Percentiles rank a stretch among this genome's conserved stretches.
Conservation (phyloP, 2,113 vertebrate genomes). For the Speoplatyrhinus poulsoni region DNA sequence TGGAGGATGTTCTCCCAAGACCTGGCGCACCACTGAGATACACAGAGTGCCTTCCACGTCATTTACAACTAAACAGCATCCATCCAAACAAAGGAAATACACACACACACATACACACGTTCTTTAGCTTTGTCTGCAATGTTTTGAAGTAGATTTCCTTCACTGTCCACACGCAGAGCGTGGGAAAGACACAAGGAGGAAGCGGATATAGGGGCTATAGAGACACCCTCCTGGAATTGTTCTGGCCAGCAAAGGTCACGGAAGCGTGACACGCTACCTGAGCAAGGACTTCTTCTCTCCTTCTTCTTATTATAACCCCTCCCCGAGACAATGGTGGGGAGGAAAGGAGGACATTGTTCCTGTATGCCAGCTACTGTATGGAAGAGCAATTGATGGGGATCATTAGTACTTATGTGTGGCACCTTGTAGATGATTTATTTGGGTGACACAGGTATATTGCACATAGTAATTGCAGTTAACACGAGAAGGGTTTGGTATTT, state of each 20-base stretch:
- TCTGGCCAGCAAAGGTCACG: conserved; percentile 76
- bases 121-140: conserved; percentile 68
- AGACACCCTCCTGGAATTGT: conserved; percentile 79
- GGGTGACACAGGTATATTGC: no score
- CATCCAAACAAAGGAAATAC: conserved; percentile 76
- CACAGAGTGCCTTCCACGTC: conserved; percentile 50
- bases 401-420: not conserved
- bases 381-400: conserved; percentile 47
- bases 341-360: conserved; percentile 58
- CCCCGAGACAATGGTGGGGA: conserved; percentile 59
- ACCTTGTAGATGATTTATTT: not conserved
- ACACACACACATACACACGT: conserved; percentile 36
- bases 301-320: conserved; percentile 47
- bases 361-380: conserved; percentile 34
- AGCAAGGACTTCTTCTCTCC: conserved; percentile 68
- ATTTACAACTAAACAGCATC: conserved; percentile 68
- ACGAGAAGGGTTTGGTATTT: no score
- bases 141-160: conserved; percentile 78
- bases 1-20: conserved; percentile 63
- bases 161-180: conserved; percentile 73
- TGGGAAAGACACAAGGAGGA: conserved; percentile 81
- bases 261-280: conserved; percentile 79
- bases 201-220: conserved; percentile 72
- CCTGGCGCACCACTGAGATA: conserved; percentile 48
- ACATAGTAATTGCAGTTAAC: no score